These are phyloP conservation scores for Xestia sexstrigata DNA, from an alignment of 2,888 invertebrate species.

Conservation along the genomic window DNA sequence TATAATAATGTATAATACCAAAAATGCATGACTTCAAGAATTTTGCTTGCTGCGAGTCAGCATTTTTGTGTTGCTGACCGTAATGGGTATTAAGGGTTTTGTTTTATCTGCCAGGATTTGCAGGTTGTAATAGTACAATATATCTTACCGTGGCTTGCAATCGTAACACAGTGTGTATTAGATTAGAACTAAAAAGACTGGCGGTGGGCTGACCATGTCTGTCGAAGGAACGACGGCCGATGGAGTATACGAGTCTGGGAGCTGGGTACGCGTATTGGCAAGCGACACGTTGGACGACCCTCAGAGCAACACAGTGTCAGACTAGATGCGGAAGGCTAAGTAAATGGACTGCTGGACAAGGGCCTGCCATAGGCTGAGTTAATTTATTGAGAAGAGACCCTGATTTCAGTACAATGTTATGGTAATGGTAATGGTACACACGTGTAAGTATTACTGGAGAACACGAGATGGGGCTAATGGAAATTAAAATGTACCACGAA, in stretches of 20 bases:
- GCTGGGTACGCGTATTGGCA: not conserved
- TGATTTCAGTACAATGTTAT: not conserved
- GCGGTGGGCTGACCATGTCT: not conserved
- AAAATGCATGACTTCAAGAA: conserved; percentile 42
- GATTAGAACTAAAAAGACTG: not conserved
- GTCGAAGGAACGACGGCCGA: not conserved
- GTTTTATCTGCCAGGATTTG: not conserved
- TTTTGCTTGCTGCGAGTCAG: conserved; percentile 61
- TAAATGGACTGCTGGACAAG: too few relatives aligned
- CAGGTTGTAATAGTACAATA: not conserved
- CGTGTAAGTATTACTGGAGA: not conserved
- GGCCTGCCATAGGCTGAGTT: not conserved
- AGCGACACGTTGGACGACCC: not conserved
- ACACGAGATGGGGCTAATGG: not conserved
- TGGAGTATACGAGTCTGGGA: not conserved
- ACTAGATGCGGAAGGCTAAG: not conserved
- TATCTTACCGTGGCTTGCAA: too few relatives aligned
- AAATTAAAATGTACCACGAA: not conserved
- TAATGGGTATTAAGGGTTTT: conserved; percentile 16
- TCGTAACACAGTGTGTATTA: too few relatives aligned
- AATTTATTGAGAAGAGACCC: not conserved
- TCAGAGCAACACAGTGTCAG: not conserved
- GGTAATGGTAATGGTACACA: too few relatives aligned
- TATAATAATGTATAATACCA: conserved; percentile 20
- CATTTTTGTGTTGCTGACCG: conserved; percentile 64